Evolutionary conservation across 1,140 invertebrate species (phyloP), one percentile per base, ranked within the genome.

Genomic region (Luehdorfia chinensis): DNA sequence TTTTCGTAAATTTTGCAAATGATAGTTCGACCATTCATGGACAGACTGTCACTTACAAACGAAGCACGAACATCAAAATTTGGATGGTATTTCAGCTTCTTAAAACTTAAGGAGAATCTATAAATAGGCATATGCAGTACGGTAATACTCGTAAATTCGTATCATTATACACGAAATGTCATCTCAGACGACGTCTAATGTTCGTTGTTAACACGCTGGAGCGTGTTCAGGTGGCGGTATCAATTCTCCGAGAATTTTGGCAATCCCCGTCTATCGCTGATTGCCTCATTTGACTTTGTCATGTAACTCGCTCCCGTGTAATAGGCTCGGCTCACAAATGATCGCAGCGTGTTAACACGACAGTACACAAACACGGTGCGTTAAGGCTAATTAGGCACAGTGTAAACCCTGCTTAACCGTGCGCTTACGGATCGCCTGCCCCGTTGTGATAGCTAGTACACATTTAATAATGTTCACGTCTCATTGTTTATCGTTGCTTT

Each of bases 321-420:
- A 52, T 53, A 46, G 50, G 39, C 34, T 9, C 30, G 28, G 44
- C 46, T 47, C 55, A 49, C 50, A 58, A 52, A 37, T 56, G 37
- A 48, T 54, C 51, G 45, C 13, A 30, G 37, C n/a, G n/a, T 37
- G 39, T 39, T 53, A 62, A 59, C 55, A 50, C 60, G 56, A 41
- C 50, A 41, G 46, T 53, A 46, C 45, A 32, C 63, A 70, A 63
- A 61, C 66, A 60, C 49, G 44, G 47, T 54, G 55, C 54, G 52
- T 55, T 55, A 52, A 54, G 55, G 58, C 62, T 69, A 66, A 69
- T 69, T 63, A 63, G 57, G 50, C 50, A 13, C 54, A 57, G 59
- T 56, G 59, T 66, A 59, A 59, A 54, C 56, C 32, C 30, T 50
- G 37, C 47, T 41, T 47, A 43, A 34, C 15, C 12, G 31, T 36